phyloP scores from a whole-genome alignment of 2,797 vertebrate species.

The Squalus acanthias region DNA sequence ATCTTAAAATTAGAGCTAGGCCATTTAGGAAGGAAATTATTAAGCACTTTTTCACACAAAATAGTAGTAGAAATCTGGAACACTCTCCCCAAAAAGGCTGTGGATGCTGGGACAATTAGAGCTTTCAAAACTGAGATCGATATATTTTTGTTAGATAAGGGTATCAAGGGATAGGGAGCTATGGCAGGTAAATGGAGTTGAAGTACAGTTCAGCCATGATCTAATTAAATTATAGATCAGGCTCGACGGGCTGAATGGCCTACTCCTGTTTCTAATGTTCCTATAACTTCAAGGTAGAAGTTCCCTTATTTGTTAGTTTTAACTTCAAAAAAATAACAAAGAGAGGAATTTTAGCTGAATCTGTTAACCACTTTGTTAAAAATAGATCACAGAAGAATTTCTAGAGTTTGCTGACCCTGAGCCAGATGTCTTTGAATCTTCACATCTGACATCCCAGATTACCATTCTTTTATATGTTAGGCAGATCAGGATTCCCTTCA shows the following conservation, averaged over 20 bases:
- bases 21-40: neutral
- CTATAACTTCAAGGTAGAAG: neutral
- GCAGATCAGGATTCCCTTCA: neutral
- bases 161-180: too few species aligned
- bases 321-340: neutral
- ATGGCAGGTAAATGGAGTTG: neutral
- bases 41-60: neutral
- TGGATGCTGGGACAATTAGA: neutral
- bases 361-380: neutral
- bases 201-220: neutral
- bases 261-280: neutral
- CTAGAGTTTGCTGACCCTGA: constrained; percentile 2
- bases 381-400: neutral
- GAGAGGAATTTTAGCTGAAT: neutral
- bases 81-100: neutral
- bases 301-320: neutral
- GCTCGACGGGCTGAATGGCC: too few species aligned
- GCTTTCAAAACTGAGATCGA: neutral
- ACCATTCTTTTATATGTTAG: neutral
- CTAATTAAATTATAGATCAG: neutral
- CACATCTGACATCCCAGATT: neutral
- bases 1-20: neutral
- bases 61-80: neutral
- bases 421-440: neutral
- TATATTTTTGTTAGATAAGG: neutral